Conservation (phyloP, 2,113 vertebrate genomes). For the Athene noctua region DNA sequence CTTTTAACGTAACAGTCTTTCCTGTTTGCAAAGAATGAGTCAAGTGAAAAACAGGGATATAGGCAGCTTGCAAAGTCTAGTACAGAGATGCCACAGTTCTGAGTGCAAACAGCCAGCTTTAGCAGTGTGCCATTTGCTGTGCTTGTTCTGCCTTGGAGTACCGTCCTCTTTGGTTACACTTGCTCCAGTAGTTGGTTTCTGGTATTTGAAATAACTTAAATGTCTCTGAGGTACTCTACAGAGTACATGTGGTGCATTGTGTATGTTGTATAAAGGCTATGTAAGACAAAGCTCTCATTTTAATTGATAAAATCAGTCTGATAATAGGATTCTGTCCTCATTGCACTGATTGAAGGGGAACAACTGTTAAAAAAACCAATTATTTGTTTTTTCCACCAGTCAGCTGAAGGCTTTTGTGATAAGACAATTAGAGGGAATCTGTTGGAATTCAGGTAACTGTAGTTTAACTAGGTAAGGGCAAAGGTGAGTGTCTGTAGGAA, state of each 20-base stretch:
- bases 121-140: too few species aligned
- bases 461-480: background rate
- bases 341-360: background rate
- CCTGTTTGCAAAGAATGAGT: background rate
- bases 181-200: background rate
- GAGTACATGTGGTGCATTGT: background rate
- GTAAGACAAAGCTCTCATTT: background rate
- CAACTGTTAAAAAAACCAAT: background rate
- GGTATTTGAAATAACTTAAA: background rate
- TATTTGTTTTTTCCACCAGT: background rate
- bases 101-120: background rate
- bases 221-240: background rate
- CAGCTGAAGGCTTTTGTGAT: background rate
- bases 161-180: background rate
- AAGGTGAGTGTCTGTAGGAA: background rate
- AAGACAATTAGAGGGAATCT: background rate
- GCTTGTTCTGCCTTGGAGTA: fast-evolving
- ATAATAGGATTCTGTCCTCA: background rate
- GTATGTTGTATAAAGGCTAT: background rate
- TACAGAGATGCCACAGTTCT: fast-evolving
- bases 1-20: fast-evolving
- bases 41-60: fast-evolving
- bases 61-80: background rate
- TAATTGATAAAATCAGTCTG: background rate
- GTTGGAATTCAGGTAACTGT: background rate